These are phyloP conservation scores for Isurus oxyrinchus DNA, from an alignment of 2,113 vertebrate species.

Conservation along the genomic window DNA sequence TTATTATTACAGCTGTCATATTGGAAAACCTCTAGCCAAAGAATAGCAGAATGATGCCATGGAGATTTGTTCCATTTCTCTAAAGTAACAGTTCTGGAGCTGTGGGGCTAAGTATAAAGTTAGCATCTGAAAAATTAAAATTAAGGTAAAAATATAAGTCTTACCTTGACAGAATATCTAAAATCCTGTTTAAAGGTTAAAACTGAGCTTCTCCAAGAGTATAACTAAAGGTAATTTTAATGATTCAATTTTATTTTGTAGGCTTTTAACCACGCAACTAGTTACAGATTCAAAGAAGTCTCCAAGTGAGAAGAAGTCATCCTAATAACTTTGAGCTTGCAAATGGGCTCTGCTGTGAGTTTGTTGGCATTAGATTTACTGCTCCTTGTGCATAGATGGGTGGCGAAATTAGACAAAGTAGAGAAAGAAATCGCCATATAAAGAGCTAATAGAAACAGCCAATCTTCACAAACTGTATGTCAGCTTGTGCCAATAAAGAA, in stretches of 20 bases:
- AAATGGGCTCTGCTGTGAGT: neutral
- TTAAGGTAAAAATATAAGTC: neutral
- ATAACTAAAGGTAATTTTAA: neutral
- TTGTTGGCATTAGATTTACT: constrained; percentile 16
- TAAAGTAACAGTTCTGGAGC: neutral
- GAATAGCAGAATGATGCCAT: neutral
- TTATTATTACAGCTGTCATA: no score
- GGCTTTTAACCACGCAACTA: neutral
- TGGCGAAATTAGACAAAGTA: neutral
- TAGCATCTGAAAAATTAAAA: neutral
- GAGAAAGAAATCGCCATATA: neutral
- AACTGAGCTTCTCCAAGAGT: neutral
- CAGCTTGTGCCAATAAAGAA: neutral
- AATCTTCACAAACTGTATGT: neutral
- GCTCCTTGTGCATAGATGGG: neutral
- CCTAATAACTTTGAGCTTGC: neutral
- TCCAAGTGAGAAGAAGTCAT: neutral
- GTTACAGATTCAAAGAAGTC: neutral
- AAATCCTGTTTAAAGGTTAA: neutral
- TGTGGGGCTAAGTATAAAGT: neutral
- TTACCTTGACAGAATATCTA: neutral
- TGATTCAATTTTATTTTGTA: neutral
- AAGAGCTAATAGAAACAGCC: neutral
- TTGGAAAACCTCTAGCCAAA: no score
- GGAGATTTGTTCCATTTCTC: neutral